Conservation (phyloP, 2,797 vertebrate species). For the Antrozous pallidus region DNA sequence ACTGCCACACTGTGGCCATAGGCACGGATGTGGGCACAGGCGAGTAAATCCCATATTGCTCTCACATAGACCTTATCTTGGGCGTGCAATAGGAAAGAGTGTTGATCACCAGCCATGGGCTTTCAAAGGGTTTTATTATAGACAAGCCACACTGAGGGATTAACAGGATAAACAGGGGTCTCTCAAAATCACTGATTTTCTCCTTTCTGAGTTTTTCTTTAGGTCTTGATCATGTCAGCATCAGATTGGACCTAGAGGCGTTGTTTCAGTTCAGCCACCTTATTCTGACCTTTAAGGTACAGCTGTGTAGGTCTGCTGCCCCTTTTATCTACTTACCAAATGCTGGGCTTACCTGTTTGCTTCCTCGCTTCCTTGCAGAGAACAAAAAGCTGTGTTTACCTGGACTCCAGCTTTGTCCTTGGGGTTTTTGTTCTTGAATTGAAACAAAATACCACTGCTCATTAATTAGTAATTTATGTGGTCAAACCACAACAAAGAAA, state of each 20-base stretch:
- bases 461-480: background rate
- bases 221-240: slow-evolving; percentile 88
- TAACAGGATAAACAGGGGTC: background rate
- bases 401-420: background rate
- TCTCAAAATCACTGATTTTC: slow-evolving; percentile 34
- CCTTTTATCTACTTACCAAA: background rate
- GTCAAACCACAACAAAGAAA: background rate
- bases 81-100: background rate
- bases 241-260: slow-evolving; percentile 89
- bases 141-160: background rate
- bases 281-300: slow-evolving; percentile 94
- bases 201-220: slow-evolving; percentile 71
- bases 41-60: background rate
- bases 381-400: background rate
- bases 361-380: background rate
- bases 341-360: background rate
- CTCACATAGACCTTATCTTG: background rate
- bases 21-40: background rate
- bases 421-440: background rate
- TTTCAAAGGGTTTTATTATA: background rate
- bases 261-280: slow-evolving; percentile 95
- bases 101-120: background rate
- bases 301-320: background rate
- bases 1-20: slow-evolving; percentile 44
- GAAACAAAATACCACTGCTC: background rate